phyloP scores from a whole-genome alignment of 2,797 vertebrate species.

The Pangasius djambal region DNA sequence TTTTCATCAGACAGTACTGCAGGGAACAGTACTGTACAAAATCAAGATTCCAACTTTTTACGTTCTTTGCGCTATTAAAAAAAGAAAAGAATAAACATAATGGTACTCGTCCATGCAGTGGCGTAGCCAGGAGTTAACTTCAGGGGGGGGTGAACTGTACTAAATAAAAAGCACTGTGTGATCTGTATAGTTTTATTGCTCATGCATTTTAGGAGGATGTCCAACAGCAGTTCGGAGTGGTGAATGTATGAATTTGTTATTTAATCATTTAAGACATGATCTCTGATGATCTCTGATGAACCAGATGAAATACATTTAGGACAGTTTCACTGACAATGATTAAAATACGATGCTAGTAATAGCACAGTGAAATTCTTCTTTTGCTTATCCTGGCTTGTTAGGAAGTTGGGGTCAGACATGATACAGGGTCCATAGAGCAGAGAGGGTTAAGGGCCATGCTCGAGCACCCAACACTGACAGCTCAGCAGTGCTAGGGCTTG shows the following conservation, averaged over 20 bases:
- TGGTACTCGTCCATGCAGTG: not conserved
- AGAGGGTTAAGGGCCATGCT: too few species aligned
- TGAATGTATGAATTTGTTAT: not conserved
- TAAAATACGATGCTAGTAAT: not conserved
- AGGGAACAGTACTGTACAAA: not conserved
- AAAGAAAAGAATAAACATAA: not conserved
- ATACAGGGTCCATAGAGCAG: too few species aligned
- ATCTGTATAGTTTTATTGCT: not conserved
- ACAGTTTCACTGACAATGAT: not conserved
- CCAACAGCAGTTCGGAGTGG: not conserved
- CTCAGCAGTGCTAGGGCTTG: too few species aligned
- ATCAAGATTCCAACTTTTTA: not conserved
- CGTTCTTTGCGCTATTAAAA: not conserved
- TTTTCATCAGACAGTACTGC: not conserved
- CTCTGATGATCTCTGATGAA: not conserved
- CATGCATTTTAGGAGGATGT: not conserved
- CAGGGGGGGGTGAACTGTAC: not conserved
- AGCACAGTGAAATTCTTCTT: too few species aligned
- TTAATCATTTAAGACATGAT: not conserved
- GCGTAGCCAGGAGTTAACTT: not conserved
- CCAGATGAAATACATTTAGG: not conserved
- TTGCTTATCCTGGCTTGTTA: too few species aligned
- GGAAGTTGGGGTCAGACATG: too few species aligned
- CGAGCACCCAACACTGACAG: too few species aligned
- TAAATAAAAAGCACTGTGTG: not conserved